These are phyloP conservation scores for Noctua janthe DNA, from an alignment of 2,888 invertebrate species.

Conservation along the genomic window DNA sequence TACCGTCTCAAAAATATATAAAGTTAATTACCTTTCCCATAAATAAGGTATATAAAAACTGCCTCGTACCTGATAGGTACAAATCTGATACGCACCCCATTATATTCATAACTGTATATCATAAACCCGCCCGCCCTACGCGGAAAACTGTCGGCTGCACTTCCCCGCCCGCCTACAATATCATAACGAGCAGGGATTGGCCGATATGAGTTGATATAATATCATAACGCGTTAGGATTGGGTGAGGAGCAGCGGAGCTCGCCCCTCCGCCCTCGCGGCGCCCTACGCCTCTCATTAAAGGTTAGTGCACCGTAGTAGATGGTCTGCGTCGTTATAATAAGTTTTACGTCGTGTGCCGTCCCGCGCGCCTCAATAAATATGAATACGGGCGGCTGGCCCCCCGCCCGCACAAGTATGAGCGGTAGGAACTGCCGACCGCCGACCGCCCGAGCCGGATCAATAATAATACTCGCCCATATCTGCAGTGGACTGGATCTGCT, in stretches of 20 bases:
- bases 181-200: slow-evolving; percentile 90
- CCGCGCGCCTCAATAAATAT: slow-evolving; percentile 87
- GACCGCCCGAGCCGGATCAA: slow-evolving; percentile 87
- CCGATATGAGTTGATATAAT: slow-evolving; percentile 91
- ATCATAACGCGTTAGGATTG: slow-evolving; percentile 91
- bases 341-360: slow-evolving; percentile 84
- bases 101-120: slow-evolving; percentile 88
- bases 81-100: slow-evolving; percentile 75
- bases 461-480: slow-evolving; percentile 91
- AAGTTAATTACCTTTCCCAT: slow-evolving; percentile 15
- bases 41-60: slow-evolving; percentile 37
- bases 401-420: slow-evolving; percentile 85
- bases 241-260: slow-evolving; percentile 81
- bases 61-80: slow-evolving; percentile 67
- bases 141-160: slow-evolving; percentile 82
- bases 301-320: slow-evolving; percentile 84
- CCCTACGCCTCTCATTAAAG: slow-evolving; percentile 81
- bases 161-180: slow-evolving; percentile 87
- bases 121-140: slow-evolving; percentile 89
- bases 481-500: slow-evolving; percentile 90
- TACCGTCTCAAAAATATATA: no score
- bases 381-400: slow-evolving; percentile 76
- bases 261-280: slow-evolving; percentile 79
- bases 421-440: slow-evolving; percentile 88
- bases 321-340: slow-evolving; percentile 83